A percentile compares a stretch with the other conserved stretches of the same genome.
Conservation (phyloP, 2,113 vertebrate species). For the Mormyrus lacerda region DNA sequence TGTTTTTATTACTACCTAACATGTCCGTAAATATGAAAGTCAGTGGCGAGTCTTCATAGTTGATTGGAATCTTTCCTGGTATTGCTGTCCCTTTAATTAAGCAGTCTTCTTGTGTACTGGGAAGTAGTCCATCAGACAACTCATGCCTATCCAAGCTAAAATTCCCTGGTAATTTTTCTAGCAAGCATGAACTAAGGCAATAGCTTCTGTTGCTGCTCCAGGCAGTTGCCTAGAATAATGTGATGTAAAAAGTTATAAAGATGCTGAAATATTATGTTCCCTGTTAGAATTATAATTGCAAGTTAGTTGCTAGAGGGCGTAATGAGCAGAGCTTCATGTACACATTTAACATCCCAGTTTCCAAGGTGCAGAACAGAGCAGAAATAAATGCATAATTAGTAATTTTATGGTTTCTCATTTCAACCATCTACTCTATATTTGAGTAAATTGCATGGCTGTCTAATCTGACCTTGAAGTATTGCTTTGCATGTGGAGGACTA, state of each 20-base stretch:
- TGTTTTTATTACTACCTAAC: not conserved
- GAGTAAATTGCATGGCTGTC: not conserved
- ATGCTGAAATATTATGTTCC: constrained; percentile 5
- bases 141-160: not conserved
- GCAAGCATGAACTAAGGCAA: not conserved
- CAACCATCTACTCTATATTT: not conserved
- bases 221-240: not conserved
- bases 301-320: not conserved
- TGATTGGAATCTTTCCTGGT: not conserved
- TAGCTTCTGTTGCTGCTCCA: not conserved
- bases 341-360: not conserved
- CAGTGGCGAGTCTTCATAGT: not conserved
- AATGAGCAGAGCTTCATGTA: not conserved
- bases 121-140: not conserved
- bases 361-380: not conserved
- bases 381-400: constrained; percentile 1
- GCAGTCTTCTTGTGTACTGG: not conserved
- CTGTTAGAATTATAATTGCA: constrained; percentile 1
- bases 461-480: constrained; percentile 18
- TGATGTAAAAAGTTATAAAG: not conserved
- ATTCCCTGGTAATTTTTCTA: not conserved
- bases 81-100: not conserved
- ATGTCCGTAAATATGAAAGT: not conserved
- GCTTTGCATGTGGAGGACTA: not conserved
- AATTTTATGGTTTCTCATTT: not conserved